Evolutionary conservation across 2,797 vertebrate species (phyloP), one percentile per base, ranked within the genome.

Genomic region (Typhlichthys subterraneus): DNA sequence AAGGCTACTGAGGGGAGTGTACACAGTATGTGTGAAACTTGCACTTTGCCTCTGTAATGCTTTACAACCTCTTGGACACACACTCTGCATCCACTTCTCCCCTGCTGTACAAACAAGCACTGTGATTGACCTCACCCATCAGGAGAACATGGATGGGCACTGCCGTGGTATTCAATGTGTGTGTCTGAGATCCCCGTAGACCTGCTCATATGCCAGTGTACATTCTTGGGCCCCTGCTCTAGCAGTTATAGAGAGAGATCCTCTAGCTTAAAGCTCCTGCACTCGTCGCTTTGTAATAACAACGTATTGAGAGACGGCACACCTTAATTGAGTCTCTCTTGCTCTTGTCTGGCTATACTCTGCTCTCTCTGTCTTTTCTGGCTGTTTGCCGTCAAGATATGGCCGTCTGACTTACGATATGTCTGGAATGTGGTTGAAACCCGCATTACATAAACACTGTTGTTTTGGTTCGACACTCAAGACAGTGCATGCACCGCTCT

Each of bases 231-330:
- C 49, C 61, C 17, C 2, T 31, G 57, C 3, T 61, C 19, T 46
- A 29, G 38, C 8, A 42, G 38, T 8, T 1, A 72, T 61, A 76
- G 80, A 79, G 74, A 87, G 80, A 84, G 59, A 68, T 61, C 60
- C 54, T 72, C 75, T 81, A 82, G 88, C 80, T 85, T 70, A 76
- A 78, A 63, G 70, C 65, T 60, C 15, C 29, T 15, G 69, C 80
- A 82, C 65, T 90, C 87, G 80, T 70, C 86, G 49, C 85, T 64
- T 63, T 48, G 53, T 81, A 69, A 92, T 92, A 73, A 87, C 23
- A 77, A 82, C 63, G 53, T n/a, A 76, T 59, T 79, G 82, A 84
- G 66, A 64, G 81, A 74, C 38, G 72, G 19, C 45, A 61, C 53
- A 60, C 19, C 6, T 53, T 64, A 45, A 50, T 15, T 53, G 57